phyloP scores from a whole-genome alignment of 2,797 vertebrate species.

The Poeciliopsis paucimaculata region DNA sequence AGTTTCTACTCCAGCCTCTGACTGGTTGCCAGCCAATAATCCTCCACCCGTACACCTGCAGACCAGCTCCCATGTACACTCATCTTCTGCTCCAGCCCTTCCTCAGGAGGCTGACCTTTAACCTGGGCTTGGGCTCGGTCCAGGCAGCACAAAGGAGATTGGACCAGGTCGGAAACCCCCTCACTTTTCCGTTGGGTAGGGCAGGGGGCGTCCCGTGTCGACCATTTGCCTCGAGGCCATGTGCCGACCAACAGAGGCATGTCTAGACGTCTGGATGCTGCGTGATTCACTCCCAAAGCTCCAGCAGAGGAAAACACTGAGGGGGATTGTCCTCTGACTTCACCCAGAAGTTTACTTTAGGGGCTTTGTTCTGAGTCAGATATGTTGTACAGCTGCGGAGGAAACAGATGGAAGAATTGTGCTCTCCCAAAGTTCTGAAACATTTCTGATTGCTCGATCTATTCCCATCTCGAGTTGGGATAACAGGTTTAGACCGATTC shows the following conservation, averaged over 20 bases:
- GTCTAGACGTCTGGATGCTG: conserved; percentile 67
- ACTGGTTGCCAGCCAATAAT: conserved; percentile 32
- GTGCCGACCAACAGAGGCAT: conserved; percentile 41
- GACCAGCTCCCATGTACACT: conserved; percentile 17
- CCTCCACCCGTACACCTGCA: conserved; percentile 59
- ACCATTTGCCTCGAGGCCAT: conserved; percentile 37
- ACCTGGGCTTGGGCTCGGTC: conserved; percentile 5
- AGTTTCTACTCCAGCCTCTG: conserved; percentile 39
- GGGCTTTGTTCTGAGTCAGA: conserved; percentile 50
- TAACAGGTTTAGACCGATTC: not conserved
- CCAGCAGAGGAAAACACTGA: conserved; percentile 46
- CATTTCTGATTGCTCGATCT: not conserved
- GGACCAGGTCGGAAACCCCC: conserved; percentile 16
- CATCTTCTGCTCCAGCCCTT: conserved; percentile 23
- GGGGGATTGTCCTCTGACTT: conserved; percentile 52
- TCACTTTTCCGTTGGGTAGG: conserved; percentile 13
- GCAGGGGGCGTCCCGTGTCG: conserved; percentile 7
- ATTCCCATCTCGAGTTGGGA: not conserved
- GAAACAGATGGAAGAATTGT: conserved; percentile 32
- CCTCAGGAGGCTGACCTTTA: conserved; percentile 46
- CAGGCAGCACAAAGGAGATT: not conserved
- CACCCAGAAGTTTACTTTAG: conserved; percentile 36
- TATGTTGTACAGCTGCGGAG: conserved; percentile 33
- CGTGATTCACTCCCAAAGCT: conserved; percentile 56
- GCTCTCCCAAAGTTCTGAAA: not conserved